Evolutionary conservation across 2,797 vertebrate species (phyloP).

Genomic region (Ibycter americanus): DNA sequence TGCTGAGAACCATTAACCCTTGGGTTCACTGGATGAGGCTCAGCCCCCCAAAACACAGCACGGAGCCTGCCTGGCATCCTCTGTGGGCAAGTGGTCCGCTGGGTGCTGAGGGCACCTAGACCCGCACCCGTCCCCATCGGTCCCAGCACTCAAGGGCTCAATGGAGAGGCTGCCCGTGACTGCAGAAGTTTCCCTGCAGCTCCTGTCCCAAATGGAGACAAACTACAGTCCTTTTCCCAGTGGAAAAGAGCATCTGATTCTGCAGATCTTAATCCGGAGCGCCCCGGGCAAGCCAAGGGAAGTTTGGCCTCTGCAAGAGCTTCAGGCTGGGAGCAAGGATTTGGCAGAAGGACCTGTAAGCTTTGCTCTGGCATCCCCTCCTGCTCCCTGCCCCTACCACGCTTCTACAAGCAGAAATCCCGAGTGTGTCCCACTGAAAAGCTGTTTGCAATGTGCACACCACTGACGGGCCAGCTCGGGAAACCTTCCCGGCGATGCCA

Average conservation of each 20-base stretch:
- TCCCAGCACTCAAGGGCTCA: background rate
- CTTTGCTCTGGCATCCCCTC: background rate
- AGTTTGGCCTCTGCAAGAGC: background rate
- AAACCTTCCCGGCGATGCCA: rapidly evolving
- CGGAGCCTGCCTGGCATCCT: background rate
- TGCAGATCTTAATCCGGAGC: background rate
- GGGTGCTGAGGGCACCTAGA: background rate
- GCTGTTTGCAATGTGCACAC: background rate
- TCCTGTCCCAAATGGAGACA: background rate
- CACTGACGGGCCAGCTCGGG: rapidly evolving
- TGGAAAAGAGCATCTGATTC: background rate
- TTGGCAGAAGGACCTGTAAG: background rate
- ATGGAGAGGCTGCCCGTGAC: background rate
- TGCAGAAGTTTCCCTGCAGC: background rate
- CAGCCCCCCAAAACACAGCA: rapidly evolving
- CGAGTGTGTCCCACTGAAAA: background rate
- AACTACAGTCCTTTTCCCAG: background rate
- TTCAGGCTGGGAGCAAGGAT: background rate
- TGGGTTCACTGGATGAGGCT: background rate
- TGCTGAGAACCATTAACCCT: background rate
- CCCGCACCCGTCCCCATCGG: rapidly evolving
- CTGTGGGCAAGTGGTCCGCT: background rate
- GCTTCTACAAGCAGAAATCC: background rate
- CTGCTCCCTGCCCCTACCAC: rapidly evolving
- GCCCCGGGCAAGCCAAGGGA: rapidly evolving